These are phyloP conservation scores for Labeo catla DNA, from an alignment of 2,113 vertebrate genomes.

Conservation along the genomic window DNA sequence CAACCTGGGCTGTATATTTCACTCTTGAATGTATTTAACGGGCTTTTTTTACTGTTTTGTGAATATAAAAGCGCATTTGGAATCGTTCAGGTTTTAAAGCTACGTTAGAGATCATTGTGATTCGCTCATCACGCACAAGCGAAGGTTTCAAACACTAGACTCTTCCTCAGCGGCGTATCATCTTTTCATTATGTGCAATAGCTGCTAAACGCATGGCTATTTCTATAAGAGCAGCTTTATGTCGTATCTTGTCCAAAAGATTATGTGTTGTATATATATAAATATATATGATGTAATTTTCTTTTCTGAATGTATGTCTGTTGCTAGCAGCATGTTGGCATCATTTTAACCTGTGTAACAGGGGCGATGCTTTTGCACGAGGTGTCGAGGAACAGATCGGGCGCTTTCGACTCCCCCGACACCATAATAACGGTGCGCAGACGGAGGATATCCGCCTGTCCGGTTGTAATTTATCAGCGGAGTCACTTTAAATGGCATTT, in stretches of 20 bases:
- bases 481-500: slow-evolving; percentile 9
- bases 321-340: slow-evolving; percentile 30
- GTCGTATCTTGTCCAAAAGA: slow-evolving; percentile 34
- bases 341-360: slow-evolving; percentile 47
- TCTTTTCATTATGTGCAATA: slow-evolving; percentile 50
- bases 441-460: too few species aligned
- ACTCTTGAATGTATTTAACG: slow-evolving; percentile 71
- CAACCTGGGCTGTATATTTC: slow-evolving; percentile 55
- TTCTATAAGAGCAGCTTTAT: slow-evolving; percentile 58
- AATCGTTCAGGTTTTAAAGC: neutral
- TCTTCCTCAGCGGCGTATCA: slow-evolving; percentile 10
- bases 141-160: slow-evolving; percentile 25
- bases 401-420: slow-evolving; percentile 21
- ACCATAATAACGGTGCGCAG: slow-evolving; percentile 9
- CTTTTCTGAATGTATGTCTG: slow-evolving; percentile 40
- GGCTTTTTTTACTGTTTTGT: slow-evolving; percentile 53
- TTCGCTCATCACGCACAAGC: slow-evolving; percentile 15
- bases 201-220: slow-evolving; percentile 74
- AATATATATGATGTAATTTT: slow-evolving; percentile 47
- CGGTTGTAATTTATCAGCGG: neutral
- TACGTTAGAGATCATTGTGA: neutral
- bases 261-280: slow-evolving; percentile 19
- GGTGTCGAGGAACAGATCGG: slow-evolving; percentile 52
- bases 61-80: neutral
- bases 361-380: slow-evolving; percentile 68